Conservation (phyloP, 2,888 invertebrate genomes). For the Eupithecia dodoneata region DNA sequence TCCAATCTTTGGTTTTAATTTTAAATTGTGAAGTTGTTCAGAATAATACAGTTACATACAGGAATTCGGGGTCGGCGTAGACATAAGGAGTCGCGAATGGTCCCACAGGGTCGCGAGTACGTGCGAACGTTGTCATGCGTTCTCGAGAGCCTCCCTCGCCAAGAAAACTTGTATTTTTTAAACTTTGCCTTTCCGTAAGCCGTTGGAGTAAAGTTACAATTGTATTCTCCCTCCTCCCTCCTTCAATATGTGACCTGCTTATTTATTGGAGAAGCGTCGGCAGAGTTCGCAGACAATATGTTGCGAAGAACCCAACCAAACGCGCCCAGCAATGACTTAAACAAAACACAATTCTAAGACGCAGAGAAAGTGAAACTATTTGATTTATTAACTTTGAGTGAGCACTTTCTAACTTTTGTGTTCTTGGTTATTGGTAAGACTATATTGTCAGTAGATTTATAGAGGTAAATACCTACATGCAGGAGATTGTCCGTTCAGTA, state of each 20-base stretch:
- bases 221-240: slow-evolving; percentile 79
- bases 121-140: slow-evolving; percentile 67
- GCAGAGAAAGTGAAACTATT: slow-evolving; percentile 70
- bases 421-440: slow-evolving; percentile 19
- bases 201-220: slow-evolving; percentile 81
- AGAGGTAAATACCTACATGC: slow-evolving; percentile 47
- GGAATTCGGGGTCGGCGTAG: slow-evolving; percentile 27
- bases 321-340: slow-evolving; percentile 69
- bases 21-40: slow-evolving; percentile 26
- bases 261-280: slow-evolving; percentile 82
- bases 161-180: slow-evolving; percentile 82
- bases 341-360: slow-evolving; percentile 74
- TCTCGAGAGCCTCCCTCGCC: slow-evolving; percentile 54
- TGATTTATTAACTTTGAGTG: slow-evolving; percentile 69
- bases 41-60: slow-evolving; percentile 28
- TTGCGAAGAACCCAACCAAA: slow-evolving; percentile 74
- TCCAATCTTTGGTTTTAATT: slow-evolving; percentile 35
- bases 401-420: slow-evolving; percentile 29
- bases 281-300: slow-evolving; percentile 82
- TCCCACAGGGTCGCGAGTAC: slow-evolving; percentile 50
- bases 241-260: slow-evolving; percentile 84
- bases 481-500: slow-evolving; percentile 65
- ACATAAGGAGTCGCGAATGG: slow-evolving; percentile 41
- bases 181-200: slow-evolving; percentile 79
- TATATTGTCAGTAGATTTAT: slow-evolving; percentile 37